phyloP scores from a whole-genome alignment of 2,888 invertebrate species.

The Byasa hedistus region DNA sequence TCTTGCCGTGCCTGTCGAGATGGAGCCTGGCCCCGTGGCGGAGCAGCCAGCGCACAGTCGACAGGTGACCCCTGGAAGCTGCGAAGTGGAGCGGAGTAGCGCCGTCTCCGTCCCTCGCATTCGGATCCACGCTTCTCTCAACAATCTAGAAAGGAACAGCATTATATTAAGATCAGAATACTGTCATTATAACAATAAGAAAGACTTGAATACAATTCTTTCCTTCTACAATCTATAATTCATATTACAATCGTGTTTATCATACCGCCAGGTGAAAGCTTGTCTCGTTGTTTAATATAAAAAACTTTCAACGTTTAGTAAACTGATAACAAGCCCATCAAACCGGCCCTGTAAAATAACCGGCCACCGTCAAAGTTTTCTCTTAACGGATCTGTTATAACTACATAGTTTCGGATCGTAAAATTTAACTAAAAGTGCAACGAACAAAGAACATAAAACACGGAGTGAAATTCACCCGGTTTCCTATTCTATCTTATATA shows the following conservation, averaged over 20 bases:
- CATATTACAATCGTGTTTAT: too few relatives aligned
- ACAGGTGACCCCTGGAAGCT: conserved; percentile 89
- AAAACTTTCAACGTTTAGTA: too few relatives aligned
- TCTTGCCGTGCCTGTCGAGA: conserved; percentile 92
- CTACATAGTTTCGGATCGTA: conserved; percentile 6
- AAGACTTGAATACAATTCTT: too few relatives aligned
- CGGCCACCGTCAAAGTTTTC: conserved; percentile 4
- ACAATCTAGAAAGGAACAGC: conserved; percentile 80
- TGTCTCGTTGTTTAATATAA: too few relatives aligned
- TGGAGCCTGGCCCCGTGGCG: conserved; percentile 90
- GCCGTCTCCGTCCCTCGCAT: conserved; percentile 92
- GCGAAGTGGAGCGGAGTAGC: conserved; percentile 94
- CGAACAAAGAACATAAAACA: neutral
- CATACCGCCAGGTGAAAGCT: neutral
- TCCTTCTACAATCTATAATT: too few relatives aligned
- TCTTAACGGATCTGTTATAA: neutral
- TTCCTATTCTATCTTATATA: neutral
- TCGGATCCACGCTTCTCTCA: conserved; percentile 91
- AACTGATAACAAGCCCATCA: neutral
- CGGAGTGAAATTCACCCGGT: neutral
- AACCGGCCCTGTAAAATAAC: neutral
- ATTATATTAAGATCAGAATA: too few relatives aligned
- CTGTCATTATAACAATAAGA: too few relatives aligned
- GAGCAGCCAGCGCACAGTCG: conserved; percentile 90
- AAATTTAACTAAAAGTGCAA: neutral